Base-by-base conservation (phyloP, 2,113 vertebrate genomes). In the Leptobrachium ailaonicum region DNA sequence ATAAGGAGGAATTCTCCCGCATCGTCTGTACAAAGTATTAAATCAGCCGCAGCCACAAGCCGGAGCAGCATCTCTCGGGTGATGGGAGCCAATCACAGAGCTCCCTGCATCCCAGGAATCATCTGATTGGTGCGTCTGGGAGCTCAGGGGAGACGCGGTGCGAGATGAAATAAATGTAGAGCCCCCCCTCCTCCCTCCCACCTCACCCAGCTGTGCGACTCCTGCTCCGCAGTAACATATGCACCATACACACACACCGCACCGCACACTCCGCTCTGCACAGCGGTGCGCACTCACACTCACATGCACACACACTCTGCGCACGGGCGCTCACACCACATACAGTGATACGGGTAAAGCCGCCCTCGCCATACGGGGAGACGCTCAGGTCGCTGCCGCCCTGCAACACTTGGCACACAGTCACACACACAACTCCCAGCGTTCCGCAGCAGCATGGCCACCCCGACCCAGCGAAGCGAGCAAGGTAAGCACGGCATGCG, bases 131-230 rank as follows among this genome's bases (percentile, higher is more conserved):
- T 13, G 69, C 14, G 2, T n/a, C 41, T 20, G 6, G 66, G 44
- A 64, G 69, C 56, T 70, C 77, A 20, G 20, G 32, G 41, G 54
- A 62, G 66, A 58, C 50, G 62, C 54, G 50, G 66, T 45, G 14
- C 2, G 75, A 69, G 66, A 76, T 45, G 70, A 66, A 77, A 70
- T 78, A 78, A 78, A 78, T 78, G 76, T 58, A 78, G 69, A 69
- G 41, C 76, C 76, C 56, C 68, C 64, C 44, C 73, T 42, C 42
- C 56, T 32, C 14, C 72, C 44, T 20, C 14, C 40, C 71, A 56
- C 20, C 73, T 43, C 20, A 56, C 54, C 54, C 56, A 79, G 69
- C 77, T 79, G 77, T 79, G 67, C 20, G 68, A 43, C 43, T 64
- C 64, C 68, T 45, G 68, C 56, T 71, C 77, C 73, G 70, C 77